These are phyloP conservation scores for Hemithea aestivaria DNA, from an alignment of 2,888 invertebrate genomes.

Conservation along the genomic window DNA sequence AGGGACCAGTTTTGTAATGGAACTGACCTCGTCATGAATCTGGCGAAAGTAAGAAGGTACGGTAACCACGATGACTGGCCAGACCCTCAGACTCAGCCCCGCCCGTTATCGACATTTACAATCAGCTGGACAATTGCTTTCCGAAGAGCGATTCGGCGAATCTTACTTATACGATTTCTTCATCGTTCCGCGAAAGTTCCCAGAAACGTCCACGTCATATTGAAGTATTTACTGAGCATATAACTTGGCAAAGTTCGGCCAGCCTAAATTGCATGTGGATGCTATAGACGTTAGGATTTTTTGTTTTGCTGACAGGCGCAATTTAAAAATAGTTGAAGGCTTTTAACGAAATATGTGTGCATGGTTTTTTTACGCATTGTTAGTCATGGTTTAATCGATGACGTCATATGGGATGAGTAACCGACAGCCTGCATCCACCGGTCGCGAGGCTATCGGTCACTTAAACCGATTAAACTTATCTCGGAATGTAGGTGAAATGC, in stretches of 20 bases:
- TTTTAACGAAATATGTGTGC: too few species aligned
- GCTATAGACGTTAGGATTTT: too few species aligned
- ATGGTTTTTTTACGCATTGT: conserved; percentile 53
- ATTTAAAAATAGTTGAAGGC: too few species aligned
- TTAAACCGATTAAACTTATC: conserved; percentile 43
- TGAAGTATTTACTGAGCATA: conserved; percentile 11
- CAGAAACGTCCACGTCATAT: conserved; percentile 24
- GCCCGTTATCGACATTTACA: conserved; percentile 26
- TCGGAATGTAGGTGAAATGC: conserved; percentile 52
- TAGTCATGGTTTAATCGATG: conserved; percentile 67
- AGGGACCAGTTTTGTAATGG: conserved; percentile 21
- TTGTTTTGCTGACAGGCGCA: too few species aligned
- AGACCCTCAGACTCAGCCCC: conserved; percentile 25
- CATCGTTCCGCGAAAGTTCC: conserved; percentile 34
- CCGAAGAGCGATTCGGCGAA: conserved; percentile 24
- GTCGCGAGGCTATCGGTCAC: conserved; percentile 35
- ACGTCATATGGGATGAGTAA: conserved; percentile 70
- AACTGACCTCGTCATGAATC: conserved; percentile 28
- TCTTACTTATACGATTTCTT: conserved; percentile 34
- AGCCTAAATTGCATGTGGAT: too few species aligned
- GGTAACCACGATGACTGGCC: conserved; percentile 39
- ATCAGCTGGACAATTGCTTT: conserved; percentile 23
- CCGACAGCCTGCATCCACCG: conserved; percentile 38
- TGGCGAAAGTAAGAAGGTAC: conserved; percentile 33
- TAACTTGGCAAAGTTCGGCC: background rate